These are phyloP conservation scores for Acanthaster planci DNA, from an alignment of 35 echinoderm and acorn worm species.

Conservation along the genomic window DNA sequence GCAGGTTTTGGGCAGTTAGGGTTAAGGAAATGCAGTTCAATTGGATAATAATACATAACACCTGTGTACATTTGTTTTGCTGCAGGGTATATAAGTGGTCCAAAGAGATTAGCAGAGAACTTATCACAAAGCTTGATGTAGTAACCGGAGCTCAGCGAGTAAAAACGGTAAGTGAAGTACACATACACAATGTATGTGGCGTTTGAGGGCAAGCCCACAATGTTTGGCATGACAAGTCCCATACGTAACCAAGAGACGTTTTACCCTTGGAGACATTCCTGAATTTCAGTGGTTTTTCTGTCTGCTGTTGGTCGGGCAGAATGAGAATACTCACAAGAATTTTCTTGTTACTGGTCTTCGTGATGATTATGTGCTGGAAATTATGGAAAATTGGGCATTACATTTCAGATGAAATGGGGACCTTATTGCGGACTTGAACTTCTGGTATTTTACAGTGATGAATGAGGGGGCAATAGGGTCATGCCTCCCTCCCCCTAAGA, in stretches of 20 bases:
- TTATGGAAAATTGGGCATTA: no score
- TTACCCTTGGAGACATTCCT: background rate
- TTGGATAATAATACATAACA: background rate
- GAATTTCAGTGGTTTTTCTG: no score
- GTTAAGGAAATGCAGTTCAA: background rate
- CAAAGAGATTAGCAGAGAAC: constrained; percentile 30
- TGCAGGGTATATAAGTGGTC: constrained; percentile 35
- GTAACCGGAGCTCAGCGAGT: background rate
- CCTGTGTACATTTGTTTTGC: constrained; percentile 3
- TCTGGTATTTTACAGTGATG: no score
- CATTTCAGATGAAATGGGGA: no score
- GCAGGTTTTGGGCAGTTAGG: no score
- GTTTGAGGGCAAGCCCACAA: background rate
- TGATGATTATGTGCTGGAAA: no score
- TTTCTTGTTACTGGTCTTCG: background rate
- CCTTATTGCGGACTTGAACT: no score
- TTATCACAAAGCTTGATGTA: constrained; percentile 16
- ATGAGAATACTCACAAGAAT: background rate
- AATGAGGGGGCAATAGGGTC: no score
- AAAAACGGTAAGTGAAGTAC: background rate
- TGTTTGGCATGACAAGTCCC: background rate
- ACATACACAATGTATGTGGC: background rate
- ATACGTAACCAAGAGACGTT: background rate
- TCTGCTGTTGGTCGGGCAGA: background rate
- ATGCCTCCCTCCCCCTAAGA: no score